phyloP scores from a whole-genome alignment of 2,113 vertebrate genomes.

The Taxidea taxus region DNA sequence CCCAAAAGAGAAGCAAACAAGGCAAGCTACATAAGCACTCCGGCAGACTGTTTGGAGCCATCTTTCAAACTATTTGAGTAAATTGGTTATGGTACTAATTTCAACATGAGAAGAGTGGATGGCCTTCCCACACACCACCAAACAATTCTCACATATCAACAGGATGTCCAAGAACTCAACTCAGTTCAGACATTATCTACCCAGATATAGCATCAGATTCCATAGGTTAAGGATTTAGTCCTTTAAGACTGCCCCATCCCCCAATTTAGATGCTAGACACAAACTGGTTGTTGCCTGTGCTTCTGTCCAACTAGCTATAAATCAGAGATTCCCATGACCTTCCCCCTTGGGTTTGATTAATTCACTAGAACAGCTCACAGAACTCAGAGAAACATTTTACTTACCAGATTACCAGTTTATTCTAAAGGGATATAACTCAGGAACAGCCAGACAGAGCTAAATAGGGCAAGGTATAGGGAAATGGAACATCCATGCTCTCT shows the following conservation, averaged over 20 bases:
- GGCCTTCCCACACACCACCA: neutral
- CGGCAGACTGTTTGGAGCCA: neutral
- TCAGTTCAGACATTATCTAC: neutral
- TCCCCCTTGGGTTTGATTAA: neutral
- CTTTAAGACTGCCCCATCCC: neutral
- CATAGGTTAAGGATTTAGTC: neutral
- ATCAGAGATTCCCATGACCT: neutral
- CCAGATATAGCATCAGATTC: neutral
- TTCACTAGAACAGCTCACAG: neutral
- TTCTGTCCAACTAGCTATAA: neutral
- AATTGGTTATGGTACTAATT: neutral
- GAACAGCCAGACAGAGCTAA: neutral
- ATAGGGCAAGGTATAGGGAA: neutral
- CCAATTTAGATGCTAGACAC: neutral
- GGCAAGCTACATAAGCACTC: neutral
- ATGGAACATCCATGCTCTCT: neutral
- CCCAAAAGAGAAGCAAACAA: neutral
- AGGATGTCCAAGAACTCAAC: neutral
- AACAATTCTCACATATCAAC: neutral
- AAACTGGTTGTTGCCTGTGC: neutral
- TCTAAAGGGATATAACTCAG: neutral
- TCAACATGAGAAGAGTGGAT: neutral
- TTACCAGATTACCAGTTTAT: neutral
- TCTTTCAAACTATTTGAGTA: neutral
- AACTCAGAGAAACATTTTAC: neutral